These are phyloP conservation scores for Notothenia rossii DNA, from an alignment of 2,113 vertebrate genomes.

Conservation along the genomic window DNA sequence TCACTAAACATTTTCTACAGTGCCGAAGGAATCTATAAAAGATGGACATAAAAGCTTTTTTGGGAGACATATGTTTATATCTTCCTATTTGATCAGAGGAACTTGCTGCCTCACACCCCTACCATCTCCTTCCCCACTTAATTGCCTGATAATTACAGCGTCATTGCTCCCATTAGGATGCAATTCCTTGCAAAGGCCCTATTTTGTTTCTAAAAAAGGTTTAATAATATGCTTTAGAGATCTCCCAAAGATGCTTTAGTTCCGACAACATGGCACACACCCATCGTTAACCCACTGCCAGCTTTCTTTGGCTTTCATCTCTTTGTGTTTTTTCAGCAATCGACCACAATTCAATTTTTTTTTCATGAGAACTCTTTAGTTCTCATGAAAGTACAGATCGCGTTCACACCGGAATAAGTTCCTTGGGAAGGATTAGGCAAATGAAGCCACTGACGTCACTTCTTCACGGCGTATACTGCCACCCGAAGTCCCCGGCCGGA, in stretches of 20 bases:
- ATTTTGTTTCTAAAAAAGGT: slow-evolving; percentile 59
- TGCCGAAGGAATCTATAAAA: slow-evolving; percentile 6
- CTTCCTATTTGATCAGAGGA: slow-evolving; percentile 12
- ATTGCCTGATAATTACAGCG: slow-evolving; percentile 63
- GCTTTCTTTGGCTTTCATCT: not conserved
- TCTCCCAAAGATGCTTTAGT: slow-evolving; percentile 21
- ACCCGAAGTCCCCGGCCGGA: too few species aligned
- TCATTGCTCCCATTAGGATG: slow-evolving; percentile 52
- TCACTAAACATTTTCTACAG: slow-evolving; percentile 13
- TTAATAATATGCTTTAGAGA: slow-evolving; percentile 36
- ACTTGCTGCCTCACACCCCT: slow-evolving; percentile 52
- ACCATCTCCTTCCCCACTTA: slow-evolving; percentile 38
- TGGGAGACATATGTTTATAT: slow-evolving; percentile 32
- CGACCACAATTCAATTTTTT: slow-evolving; percentile 21
- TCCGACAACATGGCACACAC: slow-evolving; percentile 29
- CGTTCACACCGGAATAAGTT: too few species aligned
- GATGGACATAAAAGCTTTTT: slow-evolving; percentile 3
- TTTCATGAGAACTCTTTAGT: not conserved
- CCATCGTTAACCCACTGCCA: slow-evolving; percentile 25
- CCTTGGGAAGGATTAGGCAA: too few species aligned
- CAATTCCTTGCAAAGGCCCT: slow-evolving; percentile 36
- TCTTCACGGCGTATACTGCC: too few species aligned
- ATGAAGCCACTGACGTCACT: too few species aligned
- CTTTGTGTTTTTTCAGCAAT: slow-evolving; percentile 6
- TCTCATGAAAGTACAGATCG: too few species aligned